Base-by-base conservation (phyloP, 2,113 vertebrate genomes). In the Paralichthys olivaceus region DNA sequence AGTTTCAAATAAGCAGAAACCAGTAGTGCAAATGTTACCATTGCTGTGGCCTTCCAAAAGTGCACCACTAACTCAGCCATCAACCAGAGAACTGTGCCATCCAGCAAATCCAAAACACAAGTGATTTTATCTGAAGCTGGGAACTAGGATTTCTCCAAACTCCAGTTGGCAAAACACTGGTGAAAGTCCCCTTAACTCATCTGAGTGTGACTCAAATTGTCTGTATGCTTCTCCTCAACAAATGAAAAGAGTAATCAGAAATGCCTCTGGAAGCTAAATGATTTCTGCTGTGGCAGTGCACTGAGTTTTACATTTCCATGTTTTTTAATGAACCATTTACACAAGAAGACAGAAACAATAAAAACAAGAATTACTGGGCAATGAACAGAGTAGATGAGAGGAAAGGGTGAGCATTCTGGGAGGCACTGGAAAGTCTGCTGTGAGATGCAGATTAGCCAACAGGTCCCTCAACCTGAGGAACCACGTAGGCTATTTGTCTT, bases 171-270 rank as follows among this genome's bases (percentile, higher is more conserved):
- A 62, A 82, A 51, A 45, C 1, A n/a, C 49, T n/a, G 5, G 49
- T 20, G 7, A 13, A 51, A 20, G 20, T n/a, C 20, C 13, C 17
- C 7, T 51, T 9, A n/a, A 51, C 45, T 47, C 45, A 59, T 72
- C 13, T 23, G 20, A 72, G 58, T 47, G 47, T 25, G 23, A 68
- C 22, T 40, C 19, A 63, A 71, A 59, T 22, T 58, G 49, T 61
- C 26, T 72, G 51, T 34, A 23, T 66, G 53, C 62, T 54, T 74
- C 79, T 72, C 66, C 4, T 1, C 19, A 4, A 23, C 32, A 60
- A 60, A 60, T 60, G 23, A 76, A 69, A 76, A 75, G 29, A 76
- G 61, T 43, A 69, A 67, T 69, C 49, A 51, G 49, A 51, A 51
- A 22, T n/a, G 49, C 49, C 49, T 49, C 6, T n/a, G 49, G 49